A percentile compares a stretch with the other conserved stretches of the same genome.
Evolutionary conservation across 2,888 invertebrate species (phyloP).

Genomic region (Eumacrocentrus americanus): DNA sequence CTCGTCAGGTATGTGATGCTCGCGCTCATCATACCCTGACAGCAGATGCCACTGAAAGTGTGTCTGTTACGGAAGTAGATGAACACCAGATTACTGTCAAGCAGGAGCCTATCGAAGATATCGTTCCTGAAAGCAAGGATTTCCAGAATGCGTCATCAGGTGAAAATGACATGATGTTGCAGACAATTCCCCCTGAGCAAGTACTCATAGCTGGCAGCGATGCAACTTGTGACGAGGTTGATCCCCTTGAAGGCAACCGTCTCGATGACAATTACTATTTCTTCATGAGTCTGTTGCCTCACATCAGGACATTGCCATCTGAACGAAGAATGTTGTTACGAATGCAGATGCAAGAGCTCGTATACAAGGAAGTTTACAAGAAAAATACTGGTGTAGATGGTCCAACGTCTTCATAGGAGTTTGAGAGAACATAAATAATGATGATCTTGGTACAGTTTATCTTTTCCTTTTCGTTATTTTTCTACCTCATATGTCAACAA

Average conservation of each 20-base stretch:
- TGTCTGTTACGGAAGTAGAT: no score
- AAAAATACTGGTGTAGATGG: slow-evolving; percentile 39
- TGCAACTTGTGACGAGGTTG: slow-evolving; percentile 44
- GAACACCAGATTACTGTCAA: slow-evolving; percentile 45
- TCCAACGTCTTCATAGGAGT: no score
- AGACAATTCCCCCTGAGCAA: slow-evolving; percentile 53
- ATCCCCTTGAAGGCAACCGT: slow-evolving; percentile 47
- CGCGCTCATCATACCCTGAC: no score
- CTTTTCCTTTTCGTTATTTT: no score
- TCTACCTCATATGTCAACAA: no score
- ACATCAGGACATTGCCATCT: slow-evolving; percentile 54
- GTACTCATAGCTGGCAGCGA: slow-evolving; percentile 49
- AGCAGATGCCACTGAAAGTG: no score
- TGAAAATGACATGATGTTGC: slow-evolving; percentile 54
- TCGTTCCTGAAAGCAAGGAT: slow-evolving; percentile 47
- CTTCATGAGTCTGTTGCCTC: slow-evolving; percentile 59
- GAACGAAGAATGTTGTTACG: slow-evolving; percentile 57
- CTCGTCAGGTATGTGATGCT: no score
- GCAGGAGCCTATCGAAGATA: slow-evolving; percentile 47
- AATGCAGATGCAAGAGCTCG: slow-evolving; percentile 60
- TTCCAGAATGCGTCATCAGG: slow-evolving; percentile 41
- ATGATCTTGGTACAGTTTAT: no score
- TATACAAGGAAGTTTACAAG: slow-evolving; percentile 56
- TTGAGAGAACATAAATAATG: no score
- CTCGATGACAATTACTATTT: slow-evolving; percentile 61